Evolutionary conservation across 2,113 vertebrate species (phyloP).

Genomic region (Montifringilla adamsi): DNA sequence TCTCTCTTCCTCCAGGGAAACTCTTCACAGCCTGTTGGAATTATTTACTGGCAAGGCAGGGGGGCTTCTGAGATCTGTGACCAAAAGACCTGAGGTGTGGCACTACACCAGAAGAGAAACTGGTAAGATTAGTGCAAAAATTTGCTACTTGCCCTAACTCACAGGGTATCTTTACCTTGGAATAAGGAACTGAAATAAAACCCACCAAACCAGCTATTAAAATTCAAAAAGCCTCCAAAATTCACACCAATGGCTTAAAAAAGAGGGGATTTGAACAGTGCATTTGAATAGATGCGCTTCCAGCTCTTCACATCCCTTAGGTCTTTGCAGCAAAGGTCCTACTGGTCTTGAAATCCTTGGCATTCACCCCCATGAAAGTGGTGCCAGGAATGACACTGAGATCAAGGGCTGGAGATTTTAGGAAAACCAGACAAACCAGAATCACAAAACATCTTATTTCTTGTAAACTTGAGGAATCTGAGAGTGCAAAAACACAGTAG

Average conservation of each 20-base stretch:
- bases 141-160: neutral
- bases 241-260: neutral
- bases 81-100: neutral
- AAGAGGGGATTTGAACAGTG: neutral
- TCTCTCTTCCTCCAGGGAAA: neutral
- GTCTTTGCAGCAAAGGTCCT: neutral
- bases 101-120: neutral
- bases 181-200: neutral
- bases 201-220: neutral
- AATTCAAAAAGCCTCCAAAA: neutral
- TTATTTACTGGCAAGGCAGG: neutral
- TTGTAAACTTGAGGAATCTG: neutral
- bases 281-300: neutral
- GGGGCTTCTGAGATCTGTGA: neutral
- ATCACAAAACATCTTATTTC: neutral
- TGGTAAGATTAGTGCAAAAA: neutral
- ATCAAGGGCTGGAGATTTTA: neutral
- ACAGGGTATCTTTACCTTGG: accelerated
- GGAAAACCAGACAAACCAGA: neutral
- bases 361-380: neutral
- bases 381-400: neutral
- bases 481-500: neutral
- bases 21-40: neutral
- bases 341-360: neutral
- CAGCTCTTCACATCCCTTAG: neutral